These are phyloP conservation scores for Sapajus apella DNA, from an alignment of 2,113 vertebrate genomes.

Conservation along the genomic window DNA sequence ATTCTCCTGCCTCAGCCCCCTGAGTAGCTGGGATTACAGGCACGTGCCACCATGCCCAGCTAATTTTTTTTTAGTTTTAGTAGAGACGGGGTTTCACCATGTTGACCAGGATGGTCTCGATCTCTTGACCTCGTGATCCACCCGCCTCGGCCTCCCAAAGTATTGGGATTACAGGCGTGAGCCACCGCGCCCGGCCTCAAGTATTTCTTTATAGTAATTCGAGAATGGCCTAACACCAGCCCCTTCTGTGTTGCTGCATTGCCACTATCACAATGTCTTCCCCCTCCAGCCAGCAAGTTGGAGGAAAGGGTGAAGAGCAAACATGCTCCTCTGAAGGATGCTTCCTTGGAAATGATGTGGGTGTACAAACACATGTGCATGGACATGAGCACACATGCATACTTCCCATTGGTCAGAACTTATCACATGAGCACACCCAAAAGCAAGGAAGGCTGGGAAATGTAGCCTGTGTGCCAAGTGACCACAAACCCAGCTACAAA, in stretches of 20 bases:
- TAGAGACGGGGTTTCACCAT: no score
- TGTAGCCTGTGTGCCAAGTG: not conserved
- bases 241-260: not conserved
- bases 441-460: not conserved
- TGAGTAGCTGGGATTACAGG: no score
- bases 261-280: accelerated
- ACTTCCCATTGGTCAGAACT: not conserved
- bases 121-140: no score
- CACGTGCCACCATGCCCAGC: no score
- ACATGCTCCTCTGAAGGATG: not conserved
- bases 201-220: no score
- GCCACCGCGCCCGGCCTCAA: no score
- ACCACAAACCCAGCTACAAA: not conserved
- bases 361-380: not conserved
- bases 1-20: no score
- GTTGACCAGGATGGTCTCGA: no score
- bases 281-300: not conserved
- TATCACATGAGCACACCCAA: not conserved
- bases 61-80: no score
- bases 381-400: not conserved
- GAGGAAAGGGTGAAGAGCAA: not conserved
- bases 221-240: no score
- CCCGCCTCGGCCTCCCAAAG: no score
- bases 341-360: not conserved
- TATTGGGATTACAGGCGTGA: no score